Evolutionary conservation across 2,113 vertebrate species (phyloP).

Genomic region (Rhynchopsitta pachyrhyncha): DNA sequence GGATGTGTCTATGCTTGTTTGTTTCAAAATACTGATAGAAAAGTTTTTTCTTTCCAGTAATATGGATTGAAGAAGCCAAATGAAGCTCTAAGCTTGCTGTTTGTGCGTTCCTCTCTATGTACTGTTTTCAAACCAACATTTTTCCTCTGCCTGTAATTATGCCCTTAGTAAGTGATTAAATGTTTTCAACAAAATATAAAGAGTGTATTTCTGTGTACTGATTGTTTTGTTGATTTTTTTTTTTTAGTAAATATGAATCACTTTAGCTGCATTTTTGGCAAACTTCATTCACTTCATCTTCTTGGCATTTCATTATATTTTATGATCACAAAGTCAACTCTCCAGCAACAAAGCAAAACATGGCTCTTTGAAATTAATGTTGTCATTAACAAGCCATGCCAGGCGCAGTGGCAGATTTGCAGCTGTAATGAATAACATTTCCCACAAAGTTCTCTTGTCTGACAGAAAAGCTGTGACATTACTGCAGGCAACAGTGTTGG

Average conservation of each 20-base stretch:
- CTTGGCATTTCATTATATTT: slow-evolving; percentile 84
- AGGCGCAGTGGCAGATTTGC: slow-evolving; percentile 81
- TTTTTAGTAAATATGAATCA: slow-evolving; percentile 71
- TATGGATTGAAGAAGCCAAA: neutral
- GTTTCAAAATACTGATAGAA: neutral
- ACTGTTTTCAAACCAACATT: neutral
- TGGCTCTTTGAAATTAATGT: slow-evolving; percentile 82
- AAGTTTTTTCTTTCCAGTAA: neutral
- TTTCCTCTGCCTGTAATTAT: neutral
- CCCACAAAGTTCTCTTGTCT: slow-evolving; percentile 80
- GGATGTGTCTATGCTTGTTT: neutral
- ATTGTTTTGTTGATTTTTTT: neutral
- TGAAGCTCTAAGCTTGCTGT: neutral
- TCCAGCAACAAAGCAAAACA: slow-evolving; percentile 81
- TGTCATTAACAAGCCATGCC: slow-evolving; percentile 84
- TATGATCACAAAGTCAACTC: slow-evolving; percentile 81
- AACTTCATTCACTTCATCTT: slow-evolving; percentile 82
- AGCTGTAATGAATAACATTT: slow-evolving; percentile 85
- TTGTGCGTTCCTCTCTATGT: neutral
- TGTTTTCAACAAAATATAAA: slow-evolving; percentile 29
- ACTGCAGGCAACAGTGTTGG: slow-evolving; percentile 77
- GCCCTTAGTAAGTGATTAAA: slow-evolving; percentile 19
- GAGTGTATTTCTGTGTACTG: neutral
- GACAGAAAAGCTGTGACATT: slow-evolving; percentile 83
- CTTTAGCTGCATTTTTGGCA: slow-evolving; percentile 77